phyloP scores from a whole-genome alignment of 2,113 vertebrate genomes.

The Varanus salvator region DNA sequence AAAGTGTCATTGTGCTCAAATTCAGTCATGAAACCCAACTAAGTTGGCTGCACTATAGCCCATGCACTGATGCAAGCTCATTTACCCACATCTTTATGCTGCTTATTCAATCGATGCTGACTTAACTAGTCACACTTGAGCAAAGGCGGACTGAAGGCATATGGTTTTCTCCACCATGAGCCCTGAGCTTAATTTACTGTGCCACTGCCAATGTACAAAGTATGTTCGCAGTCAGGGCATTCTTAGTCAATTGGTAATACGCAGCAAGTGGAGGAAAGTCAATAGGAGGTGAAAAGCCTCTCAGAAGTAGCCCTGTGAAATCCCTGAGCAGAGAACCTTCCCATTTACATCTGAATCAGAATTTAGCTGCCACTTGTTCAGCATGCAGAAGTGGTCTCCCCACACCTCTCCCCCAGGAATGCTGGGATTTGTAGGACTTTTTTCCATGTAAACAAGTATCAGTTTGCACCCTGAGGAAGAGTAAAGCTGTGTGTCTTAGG shows the following conservation, averaged over 20 bases:
- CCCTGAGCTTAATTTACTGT: not conserved
- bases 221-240: not conserved
- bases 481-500: accelerated
- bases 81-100: not conserved
- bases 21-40: not conserved
- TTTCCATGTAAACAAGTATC: not conserved
- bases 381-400: not conserved
- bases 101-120: not conserved
- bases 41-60: not conserved
- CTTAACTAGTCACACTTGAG: not conserved
- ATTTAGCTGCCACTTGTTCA: not conserved
- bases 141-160: not conserved
- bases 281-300: not conserved
- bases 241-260: not conserved
- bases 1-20: not conserved
- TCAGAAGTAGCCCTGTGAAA: not conserved
- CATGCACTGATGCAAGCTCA: not conserved
- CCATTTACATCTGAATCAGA: not conserved
- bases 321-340: accelerated
- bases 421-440: not conserved
- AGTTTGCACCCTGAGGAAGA: not conserved
- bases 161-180: not conserved
- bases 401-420: not conserved
- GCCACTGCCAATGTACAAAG: too few relatives aligned
- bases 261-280: not conserved